Evolutionary conservation across 2,888 invertebrate species (phyloP).

Genomic region (Craniophora ligustri): DNA sequence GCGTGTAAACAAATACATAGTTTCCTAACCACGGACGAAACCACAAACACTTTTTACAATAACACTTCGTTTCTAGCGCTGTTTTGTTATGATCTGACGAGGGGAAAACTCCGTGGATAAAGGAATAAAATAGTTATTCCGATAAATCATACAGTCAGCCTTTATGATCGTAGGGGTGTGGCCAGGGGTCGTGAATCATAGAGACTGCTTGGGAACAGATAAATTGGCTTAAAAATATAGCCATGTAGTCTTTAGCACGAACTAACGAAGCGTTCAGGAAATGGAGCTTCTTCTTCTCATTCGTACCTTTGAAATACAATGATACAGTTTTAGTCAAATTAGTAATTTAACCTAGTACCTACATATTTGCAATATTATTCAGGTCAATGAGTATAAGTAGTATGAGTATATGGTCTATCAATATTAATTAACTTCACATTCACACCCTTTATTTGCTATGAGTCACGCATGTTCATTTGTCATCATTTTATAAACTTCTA

Average conservation of each 20-base stretch:
- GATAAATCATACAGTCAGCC: conserved; percentile 5
- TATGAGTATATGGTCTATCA: background rate
- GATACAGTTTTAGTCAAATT: too few species aligned
- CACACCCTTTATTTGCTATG: conserved; percentile 14
- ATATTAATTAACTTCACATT: background rate
- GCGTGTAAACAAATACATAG: background rate
- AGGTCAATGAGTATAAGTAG: too few species aligned
- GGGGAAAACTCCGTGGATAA: conserved; percentile 1
- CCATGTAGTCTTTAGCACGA: background rate
- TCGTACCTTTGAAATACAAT: too few species aligned
- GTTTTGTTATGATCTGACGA: conserved; percentile 3
- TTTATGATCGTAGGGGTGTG: background rate
- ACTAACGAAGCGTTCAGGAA: background rate
- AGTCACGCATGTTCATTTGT: conserved; percentile 11
- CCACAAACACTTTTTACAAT: conserved; percentile 15
- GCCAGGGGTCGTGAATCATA: background rate
- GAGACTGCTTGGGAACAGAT: background rate
- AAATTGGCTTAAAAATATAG: background rate
- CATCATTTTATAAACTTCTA: conserved; percentile 5
- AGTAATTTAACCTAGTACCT: too few species aligned
- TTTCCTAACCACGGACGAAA: conserved; percentile 7
- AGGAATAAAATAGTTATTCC: background rate
- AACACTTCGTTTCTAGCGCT: too few species aligned
- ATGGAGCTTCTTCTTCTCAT: background rate
- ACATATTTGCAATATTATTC: too few species aligned